Evolutionary conservation across 2,113 vertebrate species (phyloP), one percentile per base, ranked within the genome.

Genomic region (Chionis minor): DNA sequence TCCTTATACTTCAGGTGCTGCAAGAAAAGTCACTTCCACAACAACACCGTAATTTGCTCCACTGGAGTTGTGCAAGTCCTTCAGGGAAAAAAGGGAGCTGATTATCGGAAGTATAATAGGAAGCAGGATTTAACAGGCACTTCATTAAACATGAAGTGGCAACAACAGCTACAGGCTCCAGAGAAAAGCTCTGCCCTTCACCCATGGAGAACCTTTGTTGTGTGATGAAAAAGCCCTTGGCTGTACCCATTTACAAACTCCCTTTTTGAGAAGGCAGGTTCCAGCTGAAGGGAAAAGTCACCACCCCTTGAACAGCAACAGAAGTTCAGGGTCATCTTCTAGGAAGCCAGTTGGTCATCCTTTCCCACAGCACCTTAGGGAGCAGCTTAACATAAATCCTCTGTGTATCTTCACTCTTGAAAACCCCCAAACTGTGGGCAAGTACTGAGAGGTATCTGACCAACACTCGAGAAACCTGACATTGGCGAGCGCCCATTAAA

Each of bases 171-270:
- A 4, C 19, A n/a, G 33, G 44, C 24, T 35, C 21, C 52, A 28
- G 28, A 13, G 42, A 18, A 24, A 21, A 24, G 14, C 14, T 2
- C 0, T 0, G 30, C 32, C 49, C 16, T 21, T 26, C n/a, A 22
- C 28, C 20, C 1, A 20, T 3, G 20, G 19, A 71, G 12, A 30
- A 22, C 3, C 2, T 6, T 10, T 47, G 33, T 23, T 17, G 38
- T 4, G 13, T 15, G n/a, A 22, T 45, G 21, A 40, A 23, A n/a
- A 52, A 62, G 26, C 8, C 49, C n/a, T 5, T 12, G 12, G 21
- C 74, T 59, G 1, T 5, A 44, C 1, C 33, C n/a, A 3, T 13
- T 24, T 30, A 45, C 27, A 61, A 40, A 12, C 10, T 11, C 16
- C 12, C 2, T 13, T 70, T n/a, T 23, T 54, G 33, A 26, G 27